phyloP scores from a whole-genome alignment of 1,140 invertebrate genomes.

The Eciton burchellii region DNA sequence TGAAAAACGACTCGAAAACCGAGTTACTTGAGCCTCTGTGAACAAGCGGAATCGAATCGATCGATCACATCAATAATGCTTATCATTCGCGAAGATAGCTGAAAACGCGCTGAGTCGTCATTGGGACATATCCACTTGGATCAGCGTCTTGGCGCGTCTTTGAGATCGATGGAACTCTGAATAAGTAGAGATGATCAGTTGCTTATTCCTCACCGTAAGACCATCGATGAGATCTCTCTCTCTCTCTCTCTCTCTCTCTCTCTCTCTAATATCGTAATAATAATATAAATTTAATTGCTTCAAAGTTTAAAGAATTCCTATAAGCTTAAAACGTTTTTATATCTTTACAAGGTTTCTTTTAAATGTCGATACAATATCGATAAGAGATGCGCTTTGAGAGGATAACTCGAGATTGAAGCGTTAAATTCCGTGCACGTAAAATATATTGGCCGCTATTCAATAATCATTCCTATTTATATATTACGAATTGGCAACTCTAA shows the following conservation, averaged over 20 bases:
- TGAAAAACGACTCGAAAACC: not conserved
- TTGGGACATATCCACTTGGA: not conserved
- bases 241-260: too few species aligned
- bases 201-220: not conserved
- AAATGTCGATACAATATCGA: not conserved
- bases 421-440: conserved; percentile 1
- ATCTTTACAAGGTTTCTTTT: not conserved
- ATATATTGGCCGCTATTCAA: conserved; percentile 12
- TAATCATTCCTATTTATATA: conserved; percentile 48
- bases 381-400: not conserved
- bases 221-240: not conserved
- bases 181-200: conserved; percentile 1
- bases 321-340: not conserved
- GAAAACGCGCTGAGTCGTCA: not conserved
- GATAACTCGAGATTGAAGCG: not conserved
- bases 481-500: conserved; percentile 39
- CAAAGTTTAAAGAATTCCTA: too few species aligned
- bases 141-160: not conserved
- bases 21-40: not conserved
- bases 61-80: not conserved
- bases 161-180: not conserved
- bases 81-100: not conserved
- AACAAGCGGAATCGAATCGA: not conserved
- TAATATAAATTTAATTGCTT: too few species aligned
- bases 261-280: too few species aligned